These are phyloP conservation scores for Sceloporus tristichus DNA, from an alignment of 2,113 vertebrate genomes.

Conservation along the genomic window DNA sequence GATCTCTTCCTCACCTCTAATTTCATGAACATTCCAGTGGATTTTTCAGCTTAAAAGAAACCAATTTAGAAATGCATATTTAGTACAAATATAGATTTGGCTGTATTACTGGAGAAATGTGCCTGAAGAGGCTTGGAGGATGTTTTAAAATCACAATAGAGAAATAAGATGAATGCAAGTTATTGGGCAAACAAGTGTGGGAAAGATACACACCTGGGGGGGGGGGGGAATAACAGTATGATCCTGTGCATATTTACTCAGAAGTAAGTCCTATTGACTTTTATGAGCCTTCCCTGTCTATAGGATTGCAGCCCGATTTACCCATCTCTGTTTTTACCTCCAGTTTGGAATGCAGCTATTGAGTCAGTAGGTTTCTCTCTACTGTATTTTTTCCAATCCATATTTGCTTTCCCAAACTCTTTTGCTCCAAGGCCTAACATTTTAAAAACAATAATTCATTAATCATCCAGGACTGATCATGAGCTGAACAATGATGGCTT, in stretches of 20 bases:
- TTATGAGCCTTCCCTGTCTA: background rate
- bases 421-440: background rate
- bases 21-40: background rate
- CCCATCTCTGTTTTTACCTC: background rate
- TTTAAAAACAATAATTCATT: background rate
- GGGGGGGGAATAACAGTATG: no score
- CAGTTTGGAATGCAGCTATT: background rate
- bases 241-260: background rate
- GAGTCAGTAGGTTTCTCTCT: background rate
- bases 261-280: background rate
- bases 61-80: background rate
- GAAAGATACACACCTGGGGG: background rate
- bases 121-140: no score
- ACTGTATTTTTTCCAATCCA: background rate
- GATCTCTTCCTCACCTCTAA: background rate
- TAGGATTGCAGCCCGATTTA: background rate
- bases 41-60: background rate
- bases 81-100: background rate
- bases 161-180: background rate
- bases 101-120: background rate
- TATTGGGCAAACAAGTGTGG: background rate
- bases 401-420: background rate
- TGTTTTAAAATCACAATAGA: background rate
- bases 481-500: background rate
- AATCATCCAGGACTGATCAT: background rate